Evolutionary conservation across 2,888 invertebrate species (phyloP), one percentile per base, ranked within the genome.

Genomic region (Sminthurinus aureus): DNA sequence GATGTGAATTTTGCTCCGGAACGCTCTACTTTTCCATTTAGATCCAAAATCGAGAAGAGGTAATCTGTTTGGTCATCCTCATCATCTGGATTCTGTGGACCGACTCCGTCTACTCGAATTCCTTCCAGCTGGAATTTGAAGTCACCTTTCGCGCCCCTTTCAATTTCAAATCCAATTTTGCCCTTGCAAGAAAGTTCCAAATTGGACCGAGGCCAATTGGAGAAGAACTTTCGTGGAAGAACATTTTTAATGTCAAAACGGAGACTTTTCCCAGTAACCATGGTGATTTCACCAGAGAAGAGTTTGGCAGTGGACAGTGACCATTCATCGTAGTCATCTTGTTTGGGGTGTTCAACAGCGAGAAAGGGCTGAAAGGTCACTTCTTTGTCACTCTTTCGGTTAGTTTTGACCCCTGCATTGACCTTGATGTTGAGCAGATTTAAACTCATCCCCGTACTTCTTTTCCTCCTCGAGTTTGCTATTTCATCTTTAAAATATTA

Each of bases 101-200:
- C n/a, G n/a, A 51, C 67, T 26, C 76, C 77, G 13, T n/a, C n/a
- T n/a, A 77, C 18, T 77, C 77, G 66, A 69, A 82, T 50, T 18
- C 52, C 51, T n/a, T 82, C 69, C 13, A 82, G 8, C 51, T 82
- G 52, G 69, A 77, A 82, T 20, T 76, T 52, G 2, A 76, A 24
- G 22, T n/a, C n/a, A n/a, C n/a, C n/a, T n/a, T n/a, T 50, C 50
- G 0, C 12, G 18, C 20, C 15, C 13, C 80, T 15, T 9, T 51
- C 12, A 20, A 69, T 24, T 71, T 69, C 22, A 20, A 82, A 24
- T 3, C 51, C 22, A 0, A n/a, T n/a, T n/a, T n/a, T n/a, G n/a
- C 82, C 82, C 52, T 66, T 76, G 18, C n/a, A 82, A 24, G 52
- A 82, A 82, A 38, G 77, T 18, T 18, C 77, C 76, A 9, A 82